Evolutionary conservation across 1,140 invertebrate genomes (phyloP), one percentile per base, ranked within the genome.

Genomic region (Argopecten irradians): DNA sequence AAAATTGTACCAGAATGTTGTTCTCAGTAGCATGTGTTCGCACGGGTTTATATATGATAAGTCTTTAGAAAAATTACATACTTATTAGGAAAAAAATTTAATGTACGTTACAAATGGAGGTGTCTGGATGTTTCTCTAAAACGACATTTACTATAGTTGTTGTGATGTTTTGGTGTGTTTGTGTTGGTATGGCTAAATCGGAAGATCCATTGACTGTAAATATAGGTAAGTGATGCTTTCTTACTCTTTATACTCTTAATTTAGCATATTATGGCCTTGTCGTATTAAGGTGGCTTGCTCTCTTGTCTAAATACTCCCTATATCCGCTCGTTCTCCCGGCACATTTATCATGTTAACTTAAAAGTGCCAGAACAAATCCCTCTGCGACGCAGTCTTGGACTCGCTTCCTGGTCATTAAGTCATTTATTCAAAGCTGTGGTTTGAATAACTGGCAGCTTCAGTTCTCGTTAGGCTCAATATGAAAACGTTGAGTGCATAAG

Each of bases 51-150:
- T 71, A n/a, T 71, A n/a, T 71, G 55, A 71, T 71, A n/a, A 71
- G 28, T 28, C 8, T 11, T 28, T n/a, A 71, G 2, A 1, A 71
- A n/a, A 71, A 71, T 71, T 71, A 28, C 22, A 5, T 71, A 8
- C 55, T 71, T 28, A 28, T 71, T 71, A 71, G n/a, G 55, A 71
- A 71, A 71, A n/a, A n/a, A n/a, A 71, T 28, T n/a, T 28, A n/a
- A 71, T 71, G 55, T 71, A 71, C 55, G n/a, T 71, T 71, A 71
- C 55, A 8, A 71, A 71, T 71, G 55, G 55, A 71, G 55, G 16
- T 71, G 55, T 28, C 28, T 28, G 55, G 55, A 71, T 28, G 28
- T 5, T 71, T n/a, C n/a, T 28, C 1, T 71, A 71, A 28, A 16
- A 28, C 55, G 55, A 71, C 55, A 71, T n/a, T 71, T n/a, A 5